Conservation (phyloP, 1,140 invertebrate species). For the Microvelia longipes region DNA sequence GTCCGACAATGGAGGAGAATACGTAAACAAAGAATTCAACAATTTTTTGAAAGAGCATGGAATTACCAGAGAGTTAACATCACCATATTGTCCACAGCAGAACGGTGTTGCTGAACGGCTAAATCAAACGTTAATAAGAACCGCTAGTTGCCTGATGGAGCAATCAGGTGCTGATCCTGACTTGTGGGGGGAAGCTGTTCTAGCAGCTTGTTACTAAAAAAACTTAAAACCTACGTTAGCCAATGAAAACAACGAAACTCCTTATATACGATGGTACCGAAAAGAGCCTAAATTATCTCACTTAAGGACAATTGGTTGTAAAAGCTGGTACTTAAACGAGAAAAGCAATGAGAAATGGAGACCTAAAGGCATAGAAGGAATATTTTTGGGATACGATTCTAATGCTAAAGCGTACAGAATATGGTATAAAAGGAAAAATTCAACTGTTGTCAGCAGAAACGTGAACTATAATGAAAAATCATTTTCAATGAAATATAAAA, state of each 20-base stretch:
- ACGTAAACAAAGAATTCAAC: not conserved
- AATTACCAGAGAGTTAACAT: not conserved
- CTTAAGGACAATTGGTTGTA: not conserved
- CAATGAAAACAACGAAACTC: not conserved
- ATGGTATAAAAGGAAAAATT: not conserved
- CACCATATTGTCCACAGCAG: not conserved
- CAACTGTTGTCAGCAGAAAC: not conserved
- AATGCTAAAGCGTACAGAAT: slow-evolving; percentile 1
- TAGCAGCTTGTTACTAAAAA: not conserved
- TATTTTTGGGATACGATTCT: not conserved
- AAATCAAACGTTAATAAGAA: not conserved
- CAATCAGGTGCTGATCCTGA: not conserved
- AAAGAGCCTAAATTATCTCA: not conserved
- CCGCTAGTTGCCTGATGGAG: not conserved
- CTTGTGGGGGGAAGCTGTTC: not conserved
- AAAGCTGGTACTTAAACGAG: not conserved
- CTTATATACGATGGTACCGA: not conserved
- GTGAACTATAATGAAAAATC: not conserved
- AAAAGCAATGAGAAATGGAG: not conserved
- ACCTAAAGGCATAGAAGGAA: not conserved
- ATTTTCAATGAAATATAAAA: not conserved
- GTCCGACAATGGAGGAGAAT: not conserved
- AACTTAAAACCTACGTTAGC: not conserved
- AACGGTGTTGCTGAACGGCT: not conserved
- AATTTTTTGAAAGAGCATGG: not conserved